These are phyloP conservation scores for Meghimatium bilineatum DNA, from an alignment of 2,888 invertebrate species.

Conservation along the genomic window DNA sequence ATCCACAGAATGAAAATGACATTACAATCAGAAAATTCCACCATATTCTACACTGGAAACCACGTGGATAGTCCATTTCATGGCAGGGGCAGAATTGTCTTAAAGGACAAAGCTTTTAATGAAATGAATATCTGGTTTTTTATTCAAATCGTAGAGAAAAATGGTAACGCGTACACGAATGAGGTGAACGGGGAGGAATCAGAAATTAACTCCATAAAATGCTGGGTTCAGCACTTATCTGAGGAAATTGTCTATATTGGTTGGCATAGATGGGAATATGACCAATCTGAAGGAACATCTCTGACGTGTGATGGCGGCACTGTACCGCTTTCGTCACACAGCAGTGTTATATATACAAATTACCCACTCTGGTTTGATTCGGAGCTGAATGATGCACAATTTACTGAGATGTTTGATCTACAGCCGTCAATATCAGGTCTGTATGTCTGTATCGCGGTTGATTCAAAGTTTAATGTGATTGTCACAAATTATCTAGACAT, in stretches of 20 bases:
- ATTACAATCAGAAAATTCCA: neutral
- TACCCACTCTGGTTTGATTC: constrained; percentile 5
- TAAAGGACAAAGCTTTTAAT: neutral
- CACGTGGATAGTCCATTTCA: neutral
- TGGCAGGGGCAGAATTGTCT: neutral
- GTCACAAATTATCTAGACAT: constrained; percentile 1
- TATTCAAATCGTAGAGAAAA: neutral
- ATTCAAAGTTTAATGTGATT: neutral
- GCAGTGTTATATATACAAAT: neutral
- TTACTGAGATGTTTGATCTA: neutral
- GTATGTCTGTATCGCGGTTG: constrained; percentile 9
- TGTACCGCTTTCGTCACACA: neutral
- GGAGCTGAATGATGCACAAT: neutral
- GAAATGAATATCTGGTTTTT: neutral
- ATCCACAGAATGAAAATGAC: neutral
- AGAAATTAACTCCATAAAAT: neutral
- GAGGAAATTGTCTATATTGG: neutral
- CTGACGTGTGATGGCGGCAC: neutral
- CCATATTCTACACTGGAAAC: neutral
- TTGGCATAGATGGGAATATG: constrained; percentile 11
- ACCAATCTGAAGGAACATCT: neutral
- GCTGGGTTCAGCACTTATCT: neutral
- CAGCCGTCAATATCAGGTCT: neutral
- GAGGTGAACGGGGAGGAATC: neutral
- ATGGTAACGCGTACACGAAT: neutral